Percentiles rank a stretch among this genome's conserved stretches.
Conservation (phyloP, 2,888 invertebrate species). For the Dryocosmus kuriphilus region DNA sequence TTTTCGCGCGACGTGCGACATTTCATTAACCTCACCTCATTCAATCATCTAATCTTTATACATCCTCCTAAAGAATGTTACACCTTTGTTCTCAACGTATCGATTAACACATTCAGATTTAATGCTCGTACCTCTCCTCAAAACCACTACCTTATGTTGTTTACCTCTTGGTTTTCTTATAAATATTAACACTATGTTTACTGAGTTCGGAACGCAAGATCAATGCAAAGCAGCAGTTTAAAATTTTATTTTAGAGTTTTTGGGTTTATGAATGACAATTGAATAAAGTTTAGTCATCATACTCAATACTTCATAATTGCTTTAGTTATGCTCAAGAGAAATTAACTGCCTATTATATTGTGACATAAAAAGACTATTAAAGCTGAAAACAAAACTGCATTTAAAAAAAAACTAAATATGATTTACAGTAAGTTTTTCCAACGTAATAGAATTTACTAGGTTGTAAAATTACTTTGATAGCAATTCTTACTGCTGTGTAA, state of each 20-base stretch:
- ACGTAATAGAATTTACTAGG: no score
- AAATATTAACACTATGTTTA: slow-evolving; percentile 65
- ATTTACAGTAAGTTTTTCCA: no score
- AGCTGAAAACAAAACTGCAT: no score
- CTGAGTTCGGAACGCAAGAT: slow-evolving; percentile 48
- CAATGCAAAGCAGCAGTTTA: background rate
- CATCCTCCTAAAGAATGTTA: slow-evolving; percentile 14
- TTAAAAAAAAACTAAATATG: no score
- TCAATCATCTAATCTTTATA: slow-evolving; percentile 46
- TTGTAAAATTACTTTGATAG: no score
- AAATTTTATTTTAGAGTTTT: no score
- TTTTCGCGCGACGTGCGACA: slow-evolving; percentile 17
- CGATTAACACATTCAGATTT: slow-evolving; percentile 38
- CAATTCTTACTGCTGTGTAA: no score
- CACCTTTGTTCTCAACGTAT: slow-evolving; percentile 11
- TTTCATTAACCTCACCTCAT: slow-evolving; percentile 41
- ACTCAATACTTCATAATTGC: background rate
- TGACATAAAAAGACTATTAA: no score
- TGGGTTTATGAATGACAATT: background rate
- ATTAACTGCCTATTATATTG: no score
- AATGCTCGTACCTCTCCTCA: slow-evolving; percentile 44
- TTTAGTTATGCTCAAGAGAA: no score
- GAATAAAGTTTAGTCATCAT: background rate
- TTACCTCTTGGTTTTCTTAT: slow-evolving; percentile 76
- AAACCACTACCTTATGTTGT: slow-evolving; percentile 67